Evolutionary conservation across 1,140 invertebrate genomes (phyloP).

Genomic region (Drosophila truncata): DNA sequence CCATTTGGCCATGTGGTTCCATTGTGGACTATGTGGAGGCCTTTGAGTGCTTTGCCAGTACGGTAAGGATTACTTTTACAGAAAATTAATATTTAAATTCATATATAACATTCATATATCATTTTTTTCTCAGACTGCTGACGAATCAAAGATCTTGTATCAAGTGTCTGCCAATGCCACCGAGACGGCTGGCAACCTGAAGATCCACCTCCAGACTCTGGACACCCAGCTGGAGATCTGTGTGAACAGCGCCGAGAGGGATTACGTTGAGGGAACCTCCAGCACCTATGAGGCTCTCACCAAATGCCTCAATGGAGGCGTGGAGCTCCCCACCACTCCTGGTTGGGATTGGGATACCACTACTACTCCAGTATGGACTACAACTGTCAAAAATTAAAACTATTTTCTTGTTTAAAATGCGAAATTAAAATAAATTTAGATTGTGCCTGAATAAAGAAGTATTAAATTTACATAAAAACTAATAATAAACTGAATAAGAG

Average conservation of each 20-base stretch:
- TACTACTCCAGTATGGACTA: no score
- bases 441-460: slow-evolving; percentile 2
- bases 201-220: slow-evolving; percentile 12
- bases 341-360: neutral
- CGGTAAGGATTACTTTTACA: slow-evolving; percentile 31
- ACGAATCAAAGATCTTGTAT: slow-evolving; percentile 56
- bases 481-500: neutral
- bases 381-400: neutral
- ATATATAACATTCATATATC: no score
- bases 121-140: slow-evolving; percentile 31
- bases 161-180: slow-evolving; percentile 42
- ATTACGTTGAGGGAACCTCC: slow-evolving; percentile 40
- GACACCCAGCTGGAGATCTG: slow-evolving; percentile 25
- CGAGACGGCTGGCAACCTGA: slow-evolving; percentile 16
- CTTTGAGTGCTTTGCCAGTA: slow-evolving; percentile 56
- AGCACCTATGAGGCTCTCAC: slow-evolving; percentile 44
- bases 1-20: slow-evolving; percentile 23
- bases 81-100: neutral
- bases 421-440: slow-evolving; percentile 1
- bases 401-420: neutral
- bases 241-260: slow-evolving; percentile 41
- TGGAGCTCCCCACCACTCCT: neutral
- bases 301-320: slow-evolving; percentile 33
- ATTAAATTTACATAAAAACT: neutral
- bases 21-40: slow-evolving; percentile 38